Evolutionary conservation across 2,888 invertebrate species (phyloP), one percentile per base, ranked within the genome.

Genomic region (Pogonocherus hispidulus): DNA sequence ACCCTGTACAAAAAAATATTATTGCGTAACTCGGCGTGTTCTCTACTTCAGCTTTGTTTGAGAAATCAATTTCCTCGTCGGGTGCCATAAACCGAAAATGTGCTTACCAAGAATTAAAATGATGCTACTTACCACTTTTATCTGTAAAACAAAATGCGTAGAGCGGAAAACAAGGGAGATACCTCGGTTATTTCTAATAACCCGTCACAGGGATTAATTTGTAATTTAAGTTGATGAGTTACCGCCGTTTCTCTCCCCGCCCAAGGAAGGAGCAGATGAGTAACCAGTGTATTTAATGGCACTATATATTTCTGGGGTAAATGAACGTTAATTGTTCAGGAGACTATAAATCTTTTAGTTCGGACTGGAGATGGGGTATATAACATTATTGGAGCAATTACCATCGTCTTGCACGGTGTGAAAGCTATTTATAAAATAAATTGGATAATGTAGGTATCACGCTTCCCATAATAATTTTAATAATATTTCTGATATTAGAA

Each of bases 281-380:
- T 27, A 27, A 3, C 27, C 27, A 27, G n/a, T 41, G 41, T 41
- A n/a, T 41, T 41, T 41, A 41, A 41, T 41, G 41, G 41, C 41
- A n/a, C 41, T 41, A 41, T 41, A 41, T 41, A 41, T 41, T 41
- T 41, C 41, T 41, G 41, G 41, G 41, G 41, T 41, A 41, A 41
- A 41, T 41, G 41, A 41, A 41, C 41, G 41, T 41, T 41, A 41
- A 41, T 41, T 41, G 41, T 41, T 41, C 41, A 27, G 41, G n/a
- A 41, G 41, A 14, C 41, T 16, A 41, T 41, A 41, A 41, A 41
- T 41, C 41, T 41, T 14, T 27, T 27, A 27, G 8, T 27, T 41
- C 41, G 41, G 41, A 41, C n/a, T 16, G 41, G 41, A 27, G 27
- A 27, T 5, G 27, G 27, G 27, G 16, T 41, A 41, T 27, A 16